phyloP scores from a whole-genome alignment of 2,113 vertebrate genomes.

The Scomber scombrus region DNA sequence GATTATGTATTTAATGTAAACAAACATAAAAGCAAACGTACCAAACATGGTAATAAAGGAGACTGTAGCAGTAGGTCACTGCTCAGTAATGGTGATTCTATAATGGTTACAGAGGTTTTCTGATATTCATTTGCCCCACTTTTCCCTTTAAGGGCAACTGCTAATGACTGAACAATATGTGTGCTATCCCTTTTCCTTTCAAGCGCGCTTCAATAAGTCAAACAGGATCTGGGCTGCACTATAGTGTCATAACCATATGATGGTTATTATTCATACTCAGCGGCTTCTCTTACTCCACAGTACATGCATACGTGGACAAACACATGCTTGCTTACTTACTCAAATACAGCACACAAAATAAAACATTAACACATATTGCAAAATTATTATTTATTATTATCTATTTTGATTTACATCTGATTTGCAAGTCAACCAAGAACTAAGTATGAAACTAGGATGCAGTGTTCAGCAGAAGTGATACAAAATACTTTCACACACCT shows the following conservation, averaged over 20 bases:
- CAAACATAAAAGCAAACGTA: too few relatives aligned
- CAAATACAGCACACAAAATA: neutral
- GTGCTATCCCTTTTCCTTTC: neutral
- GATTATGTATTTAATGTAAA: too few relatives aligned
- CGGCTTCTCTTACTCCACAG: slow-evolving; percentile 12
- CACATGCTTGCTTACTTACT: neutral
- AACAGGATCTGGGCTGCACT: neutral
- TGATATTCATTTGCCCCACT: neutral
- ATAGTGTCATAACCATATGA: neutral
- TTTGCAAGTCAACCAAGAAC: neutral
- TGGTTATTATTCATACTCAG: slow-evolving; percentile 14
- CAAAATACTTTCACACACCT: neutral
- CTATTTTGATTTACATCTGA: neutral
- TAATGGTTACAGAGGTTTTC: neutral
- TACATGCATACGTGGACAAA: neutral
- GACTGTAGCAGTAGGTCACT: neutral
- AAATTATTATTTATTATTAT: too few relatives aligned
- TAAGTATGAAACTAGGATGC: neutral
- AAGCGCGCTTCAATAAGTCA: slow-evolving; percentile 10
- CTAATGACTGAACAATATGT: neutral
- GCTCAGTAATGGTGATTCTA: neutral
- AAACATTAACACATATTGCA: neutral
- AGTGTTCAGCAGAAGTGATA: neutral
- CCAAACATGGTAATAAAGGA: neutral
- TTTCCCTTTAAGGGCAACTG: neutral